phyloP scores from a whole-genome alignment of 1,140 invertebrate genomes.

The Bilobella aurantiaca region DNA sequence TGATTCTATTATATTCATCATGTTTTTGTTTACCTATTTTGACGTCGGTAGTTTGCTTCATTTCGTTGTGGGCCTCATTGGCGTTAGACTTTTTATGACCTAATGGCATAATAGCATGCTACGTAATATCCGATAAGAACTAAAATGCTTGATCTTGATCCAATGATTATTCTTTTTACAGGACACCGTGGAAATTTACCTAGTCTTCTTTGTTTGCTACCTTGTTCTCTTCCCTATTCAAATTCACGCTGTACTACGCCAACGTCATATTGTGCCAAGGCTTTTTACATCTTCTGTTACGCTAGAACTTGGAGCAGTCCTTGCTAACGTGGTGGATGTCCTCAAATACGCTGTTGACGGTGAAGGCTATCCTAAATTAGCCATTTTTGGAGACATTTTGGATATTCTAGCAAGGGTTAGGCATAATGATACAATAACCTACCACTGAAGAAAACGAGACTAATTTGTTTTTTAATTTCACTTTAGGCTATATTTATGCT shows the following conservation, averaged over 20 bases:
- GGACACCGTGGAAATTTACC: conserved; percentile 83
- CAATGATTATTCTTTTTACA: no score
- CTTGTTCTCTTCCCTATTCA: conserved; percentile 76
- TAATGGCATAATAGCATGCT: no score
- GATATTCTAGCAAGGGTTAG: conserved; percentile 77
- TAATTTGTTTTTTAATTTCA: conserved; percentile 18
- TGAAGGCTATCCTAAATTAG: conserved; percentile 64
- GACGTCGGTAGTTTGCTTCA: no score
- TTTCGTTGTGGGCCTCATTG: no score
- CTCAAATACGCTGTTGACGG: conserved; percentile 83
- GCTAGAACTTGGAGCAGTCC: conserved; percentile 71
- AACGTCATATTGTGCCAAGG: conserved; percentile 81
- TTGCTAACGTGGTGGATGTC: conserved; percentile 76
- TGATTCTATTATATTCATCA: no score
- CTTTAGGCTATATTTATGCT: conserved; percentile 86
- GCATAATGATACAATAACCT: conserved; percentile 27
- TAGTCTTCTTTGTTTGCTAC: conserved; percentile 79
- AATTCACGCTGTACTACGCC: conserved; percentile 72
- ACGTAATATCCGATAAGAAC: no score
- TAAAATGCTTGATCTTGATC: no score
- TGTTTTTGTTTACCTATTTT: no score
- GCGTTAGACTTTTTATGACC: no score
- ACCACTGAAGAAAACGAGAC: background rate
- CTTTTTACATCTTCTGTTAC: conserved; percentile 76
- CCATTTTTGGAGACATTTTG: conserved; percentile 77